Evolutionary conservation across 2,888 invertebrate species (phyloP), one percentile per base, ranked within the genome.

Genomic region (Drosophila peninsularis): DNA sequence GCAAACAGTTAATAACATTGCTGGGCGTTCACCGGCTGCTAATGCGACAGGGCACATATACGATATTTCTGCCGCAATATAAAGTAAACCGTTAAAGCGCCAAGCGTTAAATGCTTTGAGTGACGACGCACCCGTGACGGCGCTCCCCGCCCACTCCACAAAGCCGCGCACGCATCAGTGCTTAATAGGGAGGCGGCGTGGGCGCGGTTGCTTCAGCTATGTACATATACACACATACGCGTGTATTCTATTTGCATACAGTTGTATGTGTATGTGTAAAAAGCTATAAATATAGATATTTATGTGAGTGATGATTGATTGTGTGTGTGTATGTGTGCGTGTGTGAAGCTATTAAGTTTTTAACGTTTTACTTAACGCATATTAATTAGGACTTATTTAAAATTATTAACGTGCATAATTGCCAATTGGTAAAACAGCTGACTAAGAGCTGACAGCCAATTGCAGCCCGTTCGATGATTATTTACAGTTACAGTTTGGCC

Each of bases 71-170:
- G 49, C 53, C 62, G 56, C 72, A 61, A 77, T 75, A 60, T 55
- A 73, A 73, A 76, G 49, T 58, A 58, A 86, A 71, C 83, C 80
- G 87, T 83, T 83, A 80, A 80, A 80, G 81, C 87, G 53, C 63
- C 63, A 71, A 71, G 66, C 77, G 65, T 78, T 74, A 76, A 76
- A 78, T 74, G 70, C 58, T 65, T 62, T 57, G 53, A 62, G 55
- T 61, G 62, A 62, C 74, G 66, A 71, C 66, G 62, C 70, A 71
- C 70, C 71, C 71, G 79, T 79, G 75, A 77, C 75, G 79, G 55
- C 45, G 56, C 49, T 44, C 54, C 65, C 56, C 37, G 37, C 10
- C 19, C 13, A 19, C 17, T 17, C n/a, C 32, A 55, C 42, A 55
- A 10, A n/a, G 44, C 19, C 24, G 37, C 24, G 37, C 54, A 71